A percentile compares a stretch with the other conserved stretches of the same genome.
Conservation (phyloP, 2,888 invertebrate species). For the Chydorus sphaericus region DNA sequence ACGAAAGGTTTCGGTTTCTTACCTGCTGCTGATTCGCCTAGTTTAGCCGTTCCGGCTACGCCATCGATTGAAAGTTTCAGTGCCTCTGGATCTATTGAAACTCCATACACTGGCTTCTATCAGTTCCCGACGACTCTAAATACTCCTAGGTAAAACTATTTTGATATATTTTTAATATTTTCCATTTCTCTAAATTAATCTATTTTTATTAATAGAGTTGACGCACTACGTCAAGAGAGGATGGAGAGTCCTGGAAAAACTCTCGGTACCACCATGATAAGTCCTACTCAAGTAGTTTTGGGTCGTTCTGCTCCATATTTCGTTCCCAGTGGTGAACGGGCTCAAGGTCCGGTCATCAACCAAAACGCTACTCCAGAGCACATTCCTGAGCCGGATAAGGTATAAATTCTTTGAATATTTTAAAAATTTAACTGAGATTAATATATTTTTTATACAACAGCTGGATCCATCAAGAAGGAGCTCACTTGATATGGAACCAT, state of each 20-base stretch:
- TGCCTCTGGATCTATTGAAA: not conserved
- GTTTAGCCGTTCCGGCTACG: not conserved
- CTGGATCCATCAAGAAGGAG: not conserved
- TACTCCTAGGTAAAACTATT: not conserved
- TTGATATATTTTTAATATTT: not conserved
- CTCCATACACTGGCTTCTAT: not conserved
- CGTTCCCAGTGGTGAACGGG: slow-evolving; percentile 9
- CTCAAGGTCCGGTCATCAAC: not conserved
- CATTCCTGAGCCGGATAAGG: not conserved
- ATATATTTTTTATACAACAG: not conserved
- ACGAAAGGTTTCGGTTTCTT: slow-evolving; percentile 9
- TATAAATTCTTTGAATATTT: too few relatives aligned
- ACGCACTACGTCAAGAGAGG: not conserved
- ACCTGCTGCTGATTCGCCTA: not conserved
- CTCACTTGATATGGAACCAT: not conserved
- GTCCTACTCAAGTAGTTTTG: slow-evolving; percentile 7
- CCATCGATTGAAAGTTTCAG: not conserved
- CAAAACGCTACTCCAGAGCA: slow-evolving; percentile 1
- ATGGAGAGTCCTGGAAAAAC: slow-evolving; percentile 1
- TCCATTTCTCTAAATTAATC: not conserved
- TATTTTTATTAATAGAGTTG: not conserved
- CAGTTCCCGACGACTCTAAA: not conserved
- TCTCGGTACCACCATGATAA: not conserved
- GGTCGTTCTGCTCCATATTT: slow-evolving; percentile 5
- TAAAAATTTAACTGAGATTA: too few relatives aligned